Evolutionary conservation across 2,797 vertebrate species (phyloP), one percentile per base, ranked within the genome.

Genomic region (Champsocephalus esox): DNA sequence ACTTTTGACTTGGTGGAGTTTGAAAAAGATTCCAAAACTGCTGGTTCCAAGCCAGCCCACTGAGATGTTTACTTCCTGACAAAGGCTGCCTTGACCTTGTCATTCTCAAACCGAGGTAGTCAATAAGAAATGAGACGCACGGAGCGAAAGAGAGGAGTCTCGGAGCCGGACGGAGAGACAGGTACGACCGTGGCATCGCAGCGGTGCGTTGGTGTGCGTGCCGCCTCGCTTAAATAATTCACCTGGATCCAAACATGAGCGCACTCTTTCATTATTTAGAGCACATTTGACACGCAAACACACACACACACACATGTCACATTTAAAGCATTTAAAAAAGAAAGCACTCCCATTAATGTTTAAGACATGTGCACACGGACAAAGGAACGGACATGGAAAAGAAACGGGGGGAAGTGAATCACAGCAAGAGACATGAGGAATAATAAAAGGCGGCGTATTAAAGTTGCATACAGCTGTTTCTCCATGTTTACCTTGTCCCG

Each of bases 241-340:
- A 94, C 16, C 13, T 12, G 12, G 69, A 85, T 83, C 73, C 88
- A 88, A 91, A 92, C 83, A 91, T 66, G 84, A 88, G 86, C 82
- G 71, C 85, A 61, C 73, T 61, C 68, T 77, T 93, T 69, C 69
- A 93, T 95, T 88, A 94, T 94, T 94, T 48, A 93, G 70, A 24
- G 62, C 55, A 66, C 66, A 86, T 89, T 84, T 80, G 83, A 86
- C 73, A 89, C 82, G 86, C 70, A 73, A 28, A 28, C 68, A 52
- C 24, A 57, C 73, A 59, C 65, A 79, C 73, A 79, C 17, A 69
- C 51, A 61, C 62, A 81, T 56, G 54, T 58, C 65, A 74, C 61
- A 65, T 62, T 75, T 12, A 72, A 83, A 76, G 64, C 61, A 68
- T 85, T 75, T 28, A 49, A 55, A 54, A 63, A 82, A 70, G 64